These are phyloP conservation scores for Daubentonia madagascariensis DNA, from an alignment of 2,113 vertebrate species.

Conservation along the genomic window DNA sequence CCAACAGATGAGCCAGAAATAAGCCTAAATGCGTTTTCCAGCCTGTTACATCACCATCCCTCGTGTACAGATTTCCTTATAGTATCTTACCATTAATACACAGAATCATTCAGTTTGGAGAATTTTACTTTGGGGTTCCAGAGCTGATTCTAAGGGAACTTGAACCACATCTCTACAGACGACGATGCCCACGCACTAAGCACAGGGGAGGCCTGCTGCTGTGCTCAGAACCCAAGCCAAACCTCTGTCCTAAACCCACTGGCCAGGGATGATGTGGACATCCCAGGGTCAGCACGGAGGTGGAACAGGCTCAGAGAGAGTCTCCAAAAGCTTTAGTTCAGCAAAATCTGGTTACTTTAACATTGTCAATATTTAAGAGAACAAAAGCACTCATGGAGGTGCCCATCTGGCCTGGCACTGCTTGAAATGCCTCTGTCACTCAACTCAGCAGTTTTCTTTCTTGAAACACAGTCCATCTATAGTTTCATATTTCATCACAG, in stretches of 20 bases:
- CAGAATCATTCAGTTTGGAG: neutral
- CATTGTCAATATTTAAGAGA: conserved; percentile 15
- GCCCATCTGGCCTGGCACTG: neutral
- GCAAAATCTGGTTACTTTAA: neutral
- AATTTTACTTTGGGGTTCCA: neutral
- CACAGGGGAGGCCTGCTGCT: neutral
- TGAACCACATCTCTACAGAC: neutral
- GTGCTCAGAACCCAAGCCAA: neutral
- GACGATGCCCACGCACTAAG: rapidly evolving
- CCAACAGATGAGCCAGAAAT: neutral
- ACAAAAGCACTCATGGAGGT: neutral
- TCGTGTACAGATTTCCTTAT: neutral
- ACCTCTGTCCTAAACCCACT: neutral
- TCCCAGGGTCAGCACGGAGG: neutral
- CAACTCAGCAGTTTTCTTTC: conserved; percentile 19
- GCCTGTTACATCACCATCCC: neutral
- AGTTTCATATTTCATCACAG: rapidly evolving
- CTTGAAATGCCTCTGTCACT: neutral
- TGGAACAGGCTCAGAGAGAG: neutral
- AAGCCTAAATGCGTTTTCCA: neutral
- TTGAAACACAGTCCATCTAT: neutral
- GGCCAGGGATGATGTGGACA: neutral
- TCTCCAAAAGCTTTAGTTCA: conserved; percentile 1
- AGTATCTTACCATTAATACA: neutral
- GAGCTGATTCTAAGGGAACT: neutral